A percentile compares a stretch with the other conserved stretches of the same genome.
These are phyloP conservation scores for Enteromius anoplus DNA, from an alignment of 2,797 vertebrate species.

Conservation along the genomic window DNA sequence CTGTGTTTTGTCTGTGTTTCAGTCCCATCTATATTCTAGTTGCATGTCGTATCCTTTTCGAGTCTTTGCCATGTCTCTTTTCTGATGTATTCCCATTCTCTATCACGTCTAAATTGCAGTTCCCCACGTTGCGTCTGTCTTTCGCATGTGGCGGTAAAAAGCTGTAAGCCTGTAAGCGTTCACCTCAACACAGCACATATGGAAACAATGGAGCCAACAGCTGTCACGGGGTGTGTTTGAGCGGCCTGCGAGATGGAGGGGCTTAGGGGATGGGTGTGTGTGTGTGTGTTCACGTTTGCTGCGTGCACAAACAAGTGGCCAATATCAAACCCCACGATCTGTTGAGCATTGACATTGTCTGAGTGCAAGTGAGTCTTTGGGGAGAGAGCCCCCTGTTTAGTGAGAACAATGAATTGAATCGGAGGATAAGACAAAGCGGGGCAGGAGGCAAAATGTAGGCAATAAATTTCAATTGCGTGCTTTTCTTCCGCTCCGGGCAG, in stretches of 20 bases:
- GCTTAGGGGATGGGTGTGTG: constrained; percentile 35
- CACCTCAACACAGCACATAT: constrained; percentile 38
- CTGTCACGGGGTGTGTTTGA: constrained; percentile 59
- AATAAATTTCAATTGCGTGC: constrained; percentile 45
- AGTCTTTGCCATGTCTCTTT: neutral
- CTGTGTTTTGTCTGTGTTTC: neutral
- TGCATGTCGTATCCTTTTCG: neutral
- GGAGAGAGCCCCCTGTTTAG: constrained; percentile 49
- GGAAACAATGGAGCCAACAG: constrained; percentile 58
- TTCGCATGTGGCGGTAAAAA: constrained; percentile 16
- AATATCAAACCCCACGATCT: constrained; percentile 49
- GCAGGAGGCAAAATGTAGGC: constrained; percentile 36
- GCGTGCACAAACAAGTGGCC: constrained; percentile 51
- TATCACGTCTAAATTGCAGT: neutral
- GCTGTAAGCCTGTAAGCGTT: constrained; percentile 31
- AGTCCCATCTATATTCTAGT: constrained; percentile 3
- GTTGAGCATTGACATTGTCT: constrained; percentile 44
- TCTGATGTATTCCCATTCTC: constrained; percentile 4
- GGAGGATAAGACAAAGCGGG: constrained; percentile 34
- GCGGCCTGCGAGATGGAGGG: constrained; percentile 28
- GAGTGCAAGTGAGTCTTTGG: constrained; percentile 32
- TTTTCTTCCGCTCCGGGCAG: constrained; percentile 33
- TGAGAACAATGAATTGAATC: constrained; percentile 41
- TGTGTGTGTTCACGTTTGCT: constrained; percentile 23
- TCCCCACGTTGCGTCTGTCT: neutral